Conservation (phyloP, 2,797 vertebrate genomes). For the Eptatretus atami region DNA sequence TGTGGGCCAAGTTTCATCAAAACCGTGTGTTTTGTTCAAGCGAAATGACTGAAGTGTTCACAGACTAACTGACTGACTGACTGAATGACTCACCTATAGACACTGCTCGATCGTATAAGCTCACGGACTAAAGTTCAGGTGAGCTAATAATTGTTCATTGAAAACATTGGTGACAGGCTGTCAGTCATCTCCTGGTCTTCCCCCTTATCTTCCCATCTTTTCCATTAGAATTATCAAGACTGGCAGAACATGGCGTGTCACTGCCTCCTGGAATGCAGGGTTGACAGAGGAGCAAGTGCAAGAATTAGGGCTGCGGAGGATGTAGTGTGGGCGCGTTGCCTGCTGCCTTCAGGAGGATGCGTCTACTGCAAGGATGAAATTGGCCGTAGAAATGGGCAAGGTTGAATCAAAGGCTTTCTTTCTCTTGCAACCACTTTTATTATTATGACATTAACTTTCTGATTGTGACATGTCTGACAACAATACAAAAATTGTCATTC, state of each 20-base stretch:
- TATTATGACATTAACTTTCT: neutral
- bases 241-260: conserved; percentile 45
- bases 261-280: conserved; percentile 76
- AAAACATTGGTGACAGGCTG: no score
- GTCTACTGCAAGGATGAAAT: conserved; percentile 38
- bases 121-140: no score
- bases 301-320: conserved; percentile 50
- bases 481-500: neutral
- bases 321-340: conserved; percentile 48
- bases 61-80: no score
- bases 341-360: conserved; percentile 53
- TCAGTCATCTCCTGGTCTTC: no score
- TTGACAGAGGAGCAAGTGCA: conserved; percentile 48
- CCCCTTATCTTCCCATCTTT: no score
- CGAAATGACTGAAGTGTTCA: no score
- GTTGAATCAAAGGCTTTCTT: conserved; percentile 15
- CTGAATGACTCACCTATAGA: no score
- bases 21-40: no score
- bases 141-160: no score
- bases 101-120: no score
- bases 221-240: conserved; percentile 14
- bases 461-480: neutral
- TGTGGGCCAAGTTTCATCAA: no score
- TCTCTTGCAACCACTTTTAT: neutral
- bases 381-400: conserved; percentile 51